Evolutionary conservation across 2,888 invertebrate genomes (phyloP).

Genomic region (Lasioglossum morio): DNA sequence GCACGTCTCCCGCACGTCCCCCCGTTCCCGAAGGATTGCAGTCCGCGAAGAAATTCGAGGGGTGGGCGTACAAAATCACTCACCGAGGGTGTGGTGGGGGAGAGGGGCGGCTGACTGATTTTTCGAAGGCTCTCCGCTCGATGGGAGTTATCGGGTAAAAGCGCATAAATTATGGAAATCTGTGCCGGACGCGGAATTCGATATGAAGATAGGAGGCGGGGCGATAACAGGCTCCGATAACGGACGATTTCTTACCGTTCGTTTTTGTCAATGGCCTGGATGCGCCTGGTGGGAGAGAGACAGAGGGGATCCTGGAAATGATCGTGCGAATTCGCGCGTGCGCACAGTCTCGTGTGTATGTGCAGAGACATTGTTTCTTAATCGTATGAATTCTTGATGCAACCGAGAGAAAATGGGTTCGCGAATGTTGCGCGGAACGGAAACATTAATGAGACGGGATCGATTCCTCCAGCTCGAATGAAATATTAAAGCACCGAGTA

Average conservation of each 20-base stretch:
- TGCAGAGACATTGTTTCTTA: neutral
- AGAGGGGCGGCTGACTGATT: neutral
- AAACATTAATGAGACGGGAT: slow-evolving; percentile 1
- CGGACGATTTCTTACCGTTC: slow-evolving; percentile 27
- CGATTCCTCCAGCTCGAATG: neutral
- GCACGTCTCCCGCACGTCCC: neutral
- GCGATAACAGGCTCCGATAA: slow-evolving; percentile 26
- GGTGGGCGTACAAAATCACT: slow-evolving; percentile 11
- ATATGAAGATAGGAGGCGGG: slow-evolving; percentile 46
- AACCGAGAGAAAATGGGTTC: neutral
- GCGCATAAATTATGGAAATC: slow-evolving; percentile 65
- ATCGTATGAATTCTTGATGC: slow-evolving; percentile 6
- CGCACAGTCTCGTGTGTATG: too few species aligned
- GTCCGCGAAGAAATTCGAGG: slow-evolving; percentile 30
- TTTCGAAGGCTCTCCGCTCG: neutral
- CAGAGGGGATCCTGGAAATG: neutral
- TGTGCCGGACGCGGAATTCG: slow-evolving; percentile 47
- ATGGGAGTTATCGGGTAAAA: slow-evolving; percentile 44
- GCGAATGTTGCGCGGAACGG: slow-evolving; percentile 3
- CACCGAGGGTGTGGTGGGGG: neutral
- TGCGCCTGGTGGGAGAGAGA: neutral
- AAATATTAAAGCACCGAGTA: neutral
- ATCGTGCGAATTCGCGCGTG: neutral
- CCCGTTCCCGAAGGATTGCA: slow-evolving; percentile 7
- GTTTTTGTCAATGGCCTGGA: neutral